These are phyloP conservation scores for Chinchilla lanigera DNA, from an alignment of 2,113 vertebrate genomes.

Conservation along the genomic window DNA sequence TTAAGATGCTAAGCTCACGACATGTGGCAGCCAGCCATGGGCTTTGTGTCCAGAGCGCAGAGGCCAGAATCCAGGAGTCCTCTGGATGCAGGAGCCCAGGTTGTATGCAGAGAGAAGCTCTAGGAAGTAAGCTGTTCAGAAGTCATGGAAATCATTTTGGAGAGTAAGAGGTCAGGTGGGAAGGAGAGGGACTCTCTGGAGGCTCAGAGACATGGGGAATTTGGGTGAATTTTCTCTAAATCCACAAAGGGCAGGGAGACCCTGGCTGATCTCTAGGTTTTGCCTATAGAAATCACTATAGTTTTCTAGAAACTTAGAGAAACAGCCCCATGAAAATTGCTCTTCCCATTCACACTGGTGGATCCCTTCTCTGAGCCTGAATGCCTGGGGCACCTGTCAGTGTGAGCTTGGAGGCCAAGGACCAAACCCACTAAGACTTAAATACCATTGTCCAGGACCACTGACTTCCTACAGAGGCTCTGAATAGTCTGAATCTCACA, in stretches of 20 bases:
- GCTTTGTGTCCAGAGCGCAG: not conserved
- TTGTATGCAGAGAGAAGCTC: not conserved
- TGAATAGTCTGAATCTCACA: no score
- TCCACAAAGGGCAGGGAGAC: not conserved
- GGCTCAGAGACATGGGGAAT: not conserved
- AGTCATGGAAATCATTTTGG: not conserved
- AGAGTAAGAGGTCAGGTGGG: not conserved
- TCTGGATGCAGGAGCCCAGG: rapidly evolving
- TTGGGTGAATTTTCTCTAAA: not conserved
- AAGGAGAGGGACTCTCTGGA: not conserved
- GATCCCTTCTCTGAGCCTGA: not conserved
- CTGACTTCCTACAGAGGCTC: not conserved
- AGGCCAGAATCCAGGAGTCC: not conserved
- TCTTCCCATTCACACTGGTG: rapidly evolving
- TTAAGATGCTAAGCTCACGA: not conserved
- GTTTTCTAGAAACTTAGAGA: not conserved
- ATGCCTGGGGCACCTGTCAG: not conserved
- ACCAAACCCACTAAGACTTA: not conserved
- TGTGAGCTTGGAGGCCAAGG: not conserved
- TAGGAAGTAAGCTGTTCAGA: not conserved
- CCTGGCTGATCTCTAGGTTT: not conserved
- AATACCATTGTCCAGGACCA: not conserved
- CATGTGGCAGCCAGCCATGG: not conserved
- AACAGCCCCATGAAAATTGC: not conserved
- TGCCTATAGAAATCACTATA: not conserved